These are phyloP conservation scores for Acheta domesticus DNA, from an alignment of 2,888 invertebrate genomes.

Conservation along the genomic window DNA sequence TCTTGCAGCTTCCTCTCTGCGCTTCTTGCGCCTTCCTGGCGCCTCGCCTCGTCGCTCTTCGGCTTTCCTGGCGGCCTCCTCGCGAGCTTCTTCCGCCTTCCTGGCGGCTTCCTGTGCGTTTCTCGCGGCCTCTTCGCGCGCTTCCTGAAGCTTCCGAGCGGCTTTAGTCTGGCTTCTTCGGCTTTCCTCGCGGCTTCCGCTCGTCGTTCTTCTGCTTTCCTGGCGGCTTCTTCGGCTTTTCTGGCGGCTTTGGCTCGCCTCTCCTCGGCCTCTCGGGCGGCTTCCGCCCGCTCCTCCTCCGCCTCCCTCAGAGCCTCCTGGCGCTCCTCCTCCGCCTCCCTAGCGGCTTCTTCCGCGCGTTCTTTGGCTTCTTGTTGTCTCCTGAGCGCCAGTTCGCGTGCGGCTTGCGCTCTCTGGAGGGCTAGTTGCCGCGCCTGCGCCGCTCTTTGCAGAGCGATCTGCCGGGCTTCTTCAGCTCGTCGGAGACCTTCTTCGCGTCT, in stretches of 20 bases:
- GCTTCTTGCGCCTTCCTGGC: neutral
- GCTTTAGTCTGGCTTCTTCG: neutral
- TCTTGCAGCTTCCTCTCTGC: neutral
- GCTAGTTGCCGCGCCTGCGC: neutral
- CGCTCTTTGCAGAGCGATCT: neutral
- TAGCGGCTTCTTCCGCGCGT: neutral
- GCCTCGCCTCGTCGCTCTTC: neutral
- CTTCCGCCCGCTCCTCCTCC: neutral
- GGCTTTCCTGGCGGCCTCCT: neutral
- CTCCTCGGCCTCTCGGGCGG: neutral
- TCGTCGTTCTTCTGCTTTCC: neutral
- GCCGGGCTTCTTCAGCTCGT: neutral
- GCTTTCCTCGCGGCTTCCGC: neutral
- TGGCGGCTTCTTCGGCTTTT: neutral
- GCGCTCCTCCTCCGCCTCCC: neutral
- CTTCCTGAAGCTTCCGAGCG: neutral
- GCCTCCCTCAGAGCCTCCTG: neutral
- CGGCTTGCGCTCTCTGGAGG: neutral
- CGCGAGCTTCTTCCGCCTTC: neutral
- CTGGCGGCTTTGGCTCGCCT: neutral
- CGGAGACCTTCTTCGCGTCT: neutral
- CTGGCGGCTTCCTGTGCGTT: neutral
- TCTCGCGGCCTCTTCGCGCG: neutral
- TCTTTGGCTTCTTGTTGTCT: neutral
- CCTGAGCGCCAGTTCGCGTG: neutral